These are phyloP conservation scores for Drosophila lacicola DNA, from an alignment of 2,888 invertebrate species.

Conservation along the genomic window DNA sequence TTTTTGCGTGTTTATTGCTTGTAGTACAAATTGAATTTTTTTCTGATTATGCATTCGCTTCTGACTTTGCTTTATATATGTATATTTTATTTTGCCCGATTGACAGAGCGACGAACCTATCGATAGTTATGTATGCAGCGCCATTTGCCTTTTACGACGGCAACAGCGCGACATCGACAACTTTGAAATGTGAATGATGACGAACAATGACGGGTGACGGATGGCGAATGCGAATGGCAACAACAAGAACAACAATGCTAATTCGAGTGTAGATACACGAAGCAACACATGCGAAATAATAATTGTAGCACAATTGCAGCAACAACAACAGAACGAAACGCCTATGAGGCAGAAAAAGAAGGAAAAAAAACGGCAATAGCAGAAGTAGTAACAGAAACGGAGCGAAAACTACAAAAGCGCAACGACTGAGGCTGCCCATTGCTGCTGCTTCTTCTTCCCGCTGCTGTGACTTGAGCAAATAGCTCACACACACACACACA, in stretches of 20 bases:
- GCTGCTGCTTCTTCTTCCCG: constrained; percentile 48
- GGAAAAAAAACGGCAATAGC: constrained; percentile 33
- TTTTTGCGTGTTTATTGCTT: constrained; percentile 31
- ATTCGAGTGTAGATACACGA: constrained; percentile 74
- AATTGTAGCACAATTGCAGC: constrained; percentile 75
- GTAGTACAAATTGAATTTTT: constrained; percentile 24
- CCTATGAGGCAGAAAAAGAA: constrained; percentile 23
- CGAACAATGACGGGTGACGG: constrained; percentile 71
- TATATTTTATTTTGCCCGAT: constrained; percentile 30
- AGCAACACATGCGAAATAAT: constrained; percentile 72
- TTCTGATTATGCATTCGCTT: constrained; percentile 40
- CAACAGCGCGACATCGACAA: constrained; percentile 45
- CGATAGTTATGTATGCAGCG: constrained; percentile 71
- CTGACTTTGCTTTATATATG: constrained; percentile 3
- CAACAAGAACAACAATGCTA: constrained; percentile 66
- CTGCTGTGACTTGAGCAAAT: constrained; percentile 45
- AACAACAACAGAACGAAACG: constrained; percentile 37
- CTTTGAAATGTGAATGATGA: constrained; percentile 66
- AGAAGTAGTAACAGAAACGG: constrained; percentile 33
- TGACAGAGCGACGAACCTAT: constrained; percentile 50
- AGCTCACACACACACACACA: constrained; percentile 32
- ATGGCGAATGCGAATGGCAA: constrained; percentile 58
- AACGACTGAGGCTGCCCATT: constrained; percentile 56
- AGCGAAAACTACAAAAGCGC: constrained; percentile 68
- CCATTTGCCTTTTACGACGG: constrained; percentile 64